Evolutionary conservation across 2,888 invertebrate species (phyloP).

Genomic region (Malthinus seriepunctatus): DNA sequence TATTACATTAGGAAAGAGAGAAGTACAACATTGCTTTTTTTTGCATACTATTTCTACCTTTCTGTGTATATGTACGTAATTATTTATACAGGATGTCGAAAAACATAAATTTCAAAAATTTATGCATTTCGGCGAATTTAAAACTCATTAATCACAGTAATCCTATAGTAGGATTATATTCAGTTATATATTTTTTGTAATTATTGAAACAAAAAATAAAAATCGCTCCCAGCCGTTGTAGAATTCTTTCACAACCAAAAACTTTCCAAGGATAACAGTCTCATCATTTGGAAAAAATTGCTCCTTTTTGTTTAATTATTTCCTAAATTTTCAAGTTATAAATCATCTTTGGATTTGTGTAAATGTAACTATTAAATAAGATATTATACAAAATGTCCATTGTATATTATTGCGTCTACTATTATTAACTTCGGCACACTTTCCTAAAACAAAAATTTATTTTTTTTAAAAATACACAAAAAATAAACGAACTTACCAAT

Average conservation of each 20-base stretch:
- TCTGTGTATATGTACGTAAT: slow-evolving; percentile 24
- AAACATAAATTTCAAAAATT: slow-evolving; percentile 3
- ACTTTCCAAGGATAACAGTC: slow-evolving; percentile 31
- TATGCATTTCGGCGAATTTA: slow-evolving; percentile 21
- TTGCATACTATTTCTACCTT: slow-evolving; percentile 23
- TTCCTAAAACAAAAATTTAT: slow-evolving; percentile 57
- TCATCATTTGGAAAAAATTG: slow-evolving; percentile 30
- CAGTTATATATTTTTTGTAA: slow-evolving; percentile 32
- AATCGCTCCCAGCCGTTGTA: slow-evolving; percentile 9
- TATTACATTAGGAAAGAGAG: slow-evolving; percentile 15
- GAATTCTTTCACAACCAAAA: slow-evolving; percentile 29
- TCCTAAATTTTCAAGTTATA: slow-evolving; percentile 24
- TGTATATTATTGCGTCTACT: slow-evolving; percentile 25
- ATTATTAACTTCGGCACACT: slow-evolving; percentile 61
- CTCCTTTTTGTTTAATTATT: slow-evolving; percentile 27
- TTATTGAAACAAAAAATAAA: slow-evolving; percentile 1
- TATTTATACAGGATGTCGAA: slow-evolving; percentile 7
- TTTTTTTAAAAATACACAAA: background rate
- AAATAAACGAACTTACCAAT: slow-evolving; percentile 61
- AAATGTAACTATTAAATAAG: slow-evolving; percentile 21
- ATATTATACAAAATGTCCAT: slow-evolving; percentile 27
- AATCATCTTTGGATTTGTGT: slow-evolving; percentile 28
- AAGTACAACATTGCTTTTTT: slow-evolving; percentile 16
- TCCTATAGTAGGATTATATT: slow-evolving; percentile 43
- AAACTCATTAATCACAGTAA: slow-evolving; percentile 48